Evolutionary conservation across 1,140 invertebrate species (phyloP), one percentile per base, ranked within the genome.

Genomic region (Eupeodes corollae): DNA sequence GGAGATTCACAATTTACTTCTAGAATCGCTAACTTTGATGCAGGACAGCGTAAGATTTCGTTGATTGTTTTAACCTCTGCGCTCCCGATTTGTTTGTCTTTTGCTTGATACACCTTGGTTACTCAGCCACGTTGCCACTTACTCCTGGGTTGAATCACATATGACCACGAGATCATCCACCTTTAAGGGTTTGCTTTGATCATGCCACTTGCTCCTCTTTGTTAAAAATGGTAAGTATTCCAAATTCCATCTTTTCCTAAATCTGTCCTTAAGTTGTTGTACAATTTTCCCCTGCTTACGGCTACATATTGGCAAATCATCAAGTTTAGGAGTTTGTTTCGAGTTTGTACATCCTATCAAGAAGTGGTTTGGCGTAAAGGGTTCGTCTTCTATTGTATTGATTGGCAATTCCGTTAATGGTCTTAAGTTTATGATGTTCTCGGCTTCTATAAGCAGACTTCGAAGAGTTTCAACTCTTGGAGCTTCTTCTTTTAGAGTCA

Each of bases 391-490:
- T 38, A 50, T 46, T 5, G 57, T 53, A 38, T 59, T 47, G 1
- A 55, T 47, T 42, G 47, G 54, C 9, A 65, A 52, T n/a, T 61
- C 51, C 2, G 52, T 56, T 8, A 63, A 39, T 41, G 54, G 52
- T n/a, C 61, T 34, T 2, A 26, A 37, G 48, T 60, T 58, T 9
- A 56, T 48, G 2, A 50, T 47, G 39, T 58, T 46, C 42, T 59
- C 56, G 2, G 50, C 53, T 49, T 58, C 59, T n/a, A 54, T 52
- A 13, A 61, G 42, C 5, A 56, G 12, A 12, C 53, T 55, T 13
- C 38, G 30, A 6, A 64, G 44, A 1, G 51, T 47, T 39, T 62
- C 54, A 26, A 56, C 56, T 12, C 43, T 44, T n/a, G 56, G 57
- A 2, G 52, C 45, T 15, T 37, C 40, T 19, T 59, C 52, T 6